phyloP scores from a whole-genome alignment of 2,888 invertebrate genomes.

The Stenodema calcarata region DNA sequence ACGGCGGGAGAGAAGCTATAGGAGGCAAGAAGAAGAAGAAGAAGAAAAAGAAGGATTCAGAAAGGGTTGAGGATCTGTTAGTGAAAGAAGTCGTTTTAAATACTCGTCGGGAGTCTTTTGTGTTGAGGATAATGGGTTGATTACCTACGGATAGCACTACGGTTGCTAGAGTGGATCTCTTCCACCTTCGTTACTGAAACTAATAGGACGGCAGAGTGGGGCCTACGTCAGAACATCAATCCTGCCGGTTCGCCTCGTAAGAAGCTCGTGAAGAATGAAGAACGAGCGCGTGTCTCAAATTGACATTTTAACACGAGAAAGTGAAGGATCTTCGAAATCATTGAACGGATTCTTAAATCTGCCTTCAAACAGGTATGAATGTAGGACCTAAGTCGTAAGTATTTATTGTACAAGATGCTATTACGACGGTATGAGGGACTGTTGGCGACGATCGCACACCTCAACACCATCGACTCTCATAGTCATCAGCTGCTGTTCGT shows the following conservation, averaged over 20 bases:
- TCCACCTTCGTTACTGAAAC: not conserved
- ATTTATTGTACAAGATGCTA: not conserved
- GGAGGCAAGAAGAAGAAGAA: no score
- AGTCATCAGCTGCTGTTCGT: not conserved
- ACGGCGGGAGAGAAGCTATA: not conserved
- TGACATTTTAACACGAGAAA: not conserved
- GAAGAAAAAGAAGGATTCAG: not conserved
- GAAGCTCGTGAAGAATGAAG: not conserved
- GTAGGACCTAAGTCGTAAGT: no score
- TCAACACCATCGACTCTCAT: not conserved
- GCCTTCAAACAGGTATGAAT: no score
- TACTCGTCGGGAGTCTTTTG: constrained; percentile 6
- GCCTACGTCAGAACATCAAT: not conserved
- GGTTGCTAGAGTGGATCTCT: not conserved
- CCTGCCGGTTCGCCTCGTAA: not conserved
- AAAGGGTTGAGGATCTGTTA: not conserved
- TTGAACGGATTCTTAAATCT: no score
- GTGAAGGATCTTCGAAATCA: not conserved
- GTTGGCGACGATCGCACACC: not conserved
- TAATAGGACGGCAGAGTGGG: not conserved
- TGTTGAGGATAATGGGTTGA: constrained; percentile 27
- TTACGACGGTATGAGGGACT: not conserved
- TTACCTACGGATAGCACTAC: constrained; percentile 6
- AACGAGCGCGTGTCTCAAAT: not conserved
- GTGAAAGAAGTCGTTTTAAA: constrained; percentile 17